Conservation (phyloP, 1,140 invertebrate species). For the Hypothenemus hampei region DNA sequence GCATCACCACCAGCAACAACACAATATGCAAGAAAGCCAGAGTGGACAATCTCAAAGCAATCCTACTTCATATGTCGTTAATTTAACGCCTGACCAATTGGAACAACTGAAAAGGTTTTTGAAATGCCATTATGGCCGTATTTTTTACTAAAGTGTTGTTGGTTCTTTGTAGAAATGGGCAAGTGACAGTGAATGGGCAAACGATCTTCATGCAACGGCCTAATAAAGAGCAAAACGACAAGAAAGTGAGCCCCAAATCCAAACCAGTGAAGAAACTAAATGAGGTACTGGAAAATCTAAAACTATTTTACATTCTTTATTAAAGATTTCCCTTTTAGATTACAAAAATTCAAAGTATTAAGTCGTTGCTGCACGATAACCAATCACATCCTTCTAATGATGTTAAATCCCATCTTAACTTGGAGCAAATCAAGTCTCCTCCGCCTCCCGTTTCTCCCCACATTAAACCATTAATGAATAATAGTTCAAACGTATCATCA, state of each 20-base stretch:
- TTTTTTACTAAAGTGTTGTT: too few species aligned
- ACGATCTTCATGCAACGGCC: constrained; percentile 46
- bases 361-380: constrained; percentile 29
- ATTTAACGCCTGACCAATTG: constrained; percentile 44
- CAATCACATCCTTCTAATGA: too few species aligned
- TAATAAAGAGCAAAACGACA: constrained; percentile 36
- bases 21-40: constrained; percentile 27
- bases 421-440: constrained; percentile 21
- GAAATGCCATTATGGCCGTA: not conserved
- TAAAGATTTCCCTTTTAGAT: constrained; percentile 10
- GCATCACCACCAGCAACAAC: constrained; percentile 28
- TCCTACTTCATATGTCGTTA: constrained; percentile 45
- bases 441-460: constrained; percentile 16
- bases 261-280: constrained; percentile 38
- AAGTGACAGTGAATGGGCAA: constrained; percentile 45
- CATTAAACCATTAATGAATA: too few species aligned
- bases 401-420: constrained; percentile 2
- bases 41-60: constrained; percentile 25
- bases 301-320: not conserved
- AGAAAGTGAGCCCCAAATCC: constrained; percentile 42
- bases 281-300: constrained; percentile 18
- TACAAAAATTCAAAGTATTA: constrained; percentile 26
- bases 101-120: constrained; percentile 41
- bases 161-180: constrained; percentile 35
- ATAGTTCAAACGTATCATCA: too few species aligned